phyloP scores from a whole-genome alignment of 2,888 invertebrate genomes.

The Merodon equestris region DNA sequence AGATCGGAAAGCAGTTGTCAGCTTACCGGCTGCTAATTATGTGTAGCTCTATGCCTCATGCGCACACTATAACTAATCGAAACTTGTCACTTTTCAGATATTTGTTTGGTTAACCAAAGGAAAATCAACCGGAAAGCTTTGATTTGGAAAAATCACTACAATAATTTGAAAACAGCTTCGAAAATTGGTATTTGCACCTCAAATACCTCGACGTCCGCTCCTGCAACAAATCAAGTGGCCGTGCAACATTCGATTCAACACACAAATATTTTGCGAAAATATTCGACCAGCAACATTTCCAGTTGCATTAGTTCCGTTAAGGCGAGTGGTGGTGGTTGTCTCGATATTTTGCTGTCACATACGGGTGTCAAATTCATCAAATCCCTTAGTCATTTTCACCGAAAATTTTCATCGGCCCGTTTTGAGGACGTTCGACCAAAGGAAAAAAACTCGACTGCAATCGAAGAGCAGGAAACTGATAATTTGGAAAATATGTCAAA shows the following conservation, averaged over 20 bases:
- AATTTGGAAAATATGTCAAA: conserved; percentile 71
- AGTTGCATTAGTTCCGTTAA: conserved; percentile 68
- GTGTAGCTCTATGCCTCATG: background rate
- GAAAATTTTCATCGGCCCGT: conserved; percentile 32
- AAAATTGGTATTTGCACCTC: background rate
- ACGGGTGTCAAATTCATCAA: conserved; percentile 55
- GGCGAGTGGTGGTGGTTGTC: conserved; percentile 55
- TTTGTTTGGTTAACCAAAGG: background rate
- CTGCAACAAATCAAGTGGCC: conserved; percentile 6
- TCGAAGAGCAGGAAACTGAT: conserved; percentile 6
- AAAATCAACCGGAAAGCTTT: background rate
- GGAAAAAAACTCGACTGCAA: conserved; percentile 4
- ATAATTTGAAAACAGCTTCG: too few relatives aligned
- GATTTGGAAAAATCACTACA: background rate
- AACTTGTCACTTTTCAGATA: conserved; percentile 36
- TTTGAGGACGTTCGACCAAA: background rate
- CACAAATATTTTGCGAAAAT: conserved; percentile 46
- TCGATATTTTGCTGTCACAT: conserved; percentile 51
- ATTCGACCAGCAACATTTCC: conserved; percentile 66
- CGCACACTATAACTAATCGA: conserved; percentile 1
- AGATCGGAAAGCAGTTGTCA: conserved; percentile 17
- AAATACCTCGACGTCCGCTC: background rate
- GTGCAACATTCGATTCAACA: conserved; percentile 39
- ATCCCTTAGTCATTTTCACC: conserved; percentile 34
- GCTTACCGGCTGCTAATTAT: conserved; percentile 1